A percentile compares a stretch with the other conserved stretches of the same genome.
Conservation (phyloP, 2,797 vertebrate genomes). For the Dermochelys coriacea region DNA sequence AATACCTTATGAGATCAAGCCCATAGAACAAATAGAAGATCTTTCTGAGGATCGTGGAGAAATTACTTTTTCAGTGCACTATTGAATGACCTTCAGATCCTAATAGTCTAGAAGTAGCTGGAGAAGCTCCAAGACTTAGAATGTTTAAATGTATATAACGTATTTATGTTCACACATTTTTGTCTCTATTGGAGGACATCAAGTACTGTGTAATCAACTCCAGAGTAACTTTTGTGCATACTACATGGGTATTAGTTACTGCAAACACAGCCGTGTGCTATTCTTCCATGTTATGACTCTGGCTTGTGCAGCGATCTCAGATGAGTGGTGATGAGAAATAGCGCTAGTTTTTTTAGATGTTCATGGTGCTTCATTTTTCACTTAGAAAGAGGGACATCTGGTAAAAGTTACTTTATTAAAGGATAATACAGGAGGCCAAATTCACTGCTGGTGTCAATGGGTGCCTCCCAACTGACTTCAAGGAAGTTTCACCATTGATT, state of each 20-base stretch:
- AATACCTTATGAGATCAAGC: background rate
- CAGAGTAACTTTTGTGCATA: background rate
- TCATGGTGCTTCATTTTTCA: background rate
- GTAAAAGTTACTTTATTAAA: background rate
- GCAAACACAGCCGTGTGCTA: background rate
- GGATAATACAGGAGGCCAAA: background rate
- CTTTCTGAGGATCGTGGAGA: background rate
- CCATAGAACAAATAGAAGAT: background rate
- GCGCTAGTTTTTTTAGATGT: background rate
- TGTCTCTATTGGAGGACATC: background rate
- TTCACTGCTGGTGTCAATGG: background rate
- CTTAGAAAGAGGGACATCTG: background rate
- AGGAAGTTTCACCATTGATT: background rate
- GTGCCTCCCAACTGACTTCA: too few relatives aligned
- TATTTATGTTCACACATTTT: background rate
- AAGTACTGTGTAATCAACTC: background rate
- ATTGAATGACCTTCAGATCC: too few relatives aligned
- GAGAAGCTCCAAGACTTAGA: background rate
- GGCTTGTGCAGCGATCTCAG: background rate
- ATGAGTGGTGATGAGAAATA: background rate
- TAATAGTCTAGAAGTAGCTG: too few relatives aligned
- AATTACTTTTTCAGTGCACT: background rate
- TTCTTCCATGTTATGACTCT: background rate
- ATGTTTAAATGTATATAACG: background rate
- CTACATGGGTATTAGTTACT: background rate